phyloP scores from a whole-genome alignment of 2,113 vertebrate species.

The Bubo blakistoni region DNA sequence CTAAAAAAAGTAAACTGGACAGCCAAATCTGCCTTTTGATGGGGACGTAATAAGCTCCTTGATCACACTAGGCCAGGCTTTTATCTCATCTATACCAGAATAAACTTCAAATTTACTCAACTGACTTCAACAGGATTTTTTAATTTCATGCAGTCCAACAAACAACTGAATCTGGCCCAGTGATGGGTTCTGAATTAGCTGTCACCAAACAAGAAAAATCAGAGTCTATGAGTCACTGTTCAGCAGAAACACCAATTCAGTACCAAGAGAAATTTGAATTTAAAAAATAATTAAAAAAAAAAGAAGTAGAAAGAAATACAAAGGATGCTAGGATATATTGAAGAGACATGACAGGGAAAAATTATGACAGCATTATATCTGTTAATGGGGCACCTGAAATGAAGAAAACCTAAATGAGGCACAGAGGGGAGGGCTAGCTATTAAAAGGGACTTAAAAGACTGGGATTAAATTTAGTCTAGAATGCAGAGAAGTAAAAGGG shows the following conservation, averaged over 20 bases:
- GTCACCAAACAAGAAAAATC: not conserved
- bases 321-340: not conserved
- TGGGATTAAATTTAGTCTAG: not conserved
- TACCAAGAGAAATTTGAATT: not conserved
- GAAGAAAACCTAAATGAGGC: not conserved
- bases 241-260: not conserved
- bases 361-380: not conserved
- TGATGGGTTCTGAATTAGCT: not conserved
- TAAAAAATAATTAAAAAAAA: not conserved
- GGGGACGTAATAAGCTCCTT: rapidly evolving
- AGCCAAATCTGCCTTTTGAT: not conserved
- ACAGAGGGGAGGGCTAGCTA: not conserved
- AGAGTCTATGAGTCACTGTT: not conserved
- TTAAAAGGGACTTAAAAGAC: not conserved
- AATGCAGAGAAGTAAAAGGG: not conserved
- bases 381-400: not conserved
- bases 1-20: not conserved
- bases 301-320: not conserved
- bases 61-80: not conserved
- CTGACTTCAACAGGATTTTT: not conserved
- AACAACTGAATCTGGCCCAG: not conserved
- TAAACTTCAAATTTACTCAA: not conserved
- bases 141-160: not conserved
- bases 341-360: not conserved
- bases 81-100: not conserved